Percentiles rank a stretch among this genome's conserved stretches.
phyloP scores from a whole-genome alignment of 2,797 vertebrate species.

The Gymnoscopelus microlampas region DNA sequence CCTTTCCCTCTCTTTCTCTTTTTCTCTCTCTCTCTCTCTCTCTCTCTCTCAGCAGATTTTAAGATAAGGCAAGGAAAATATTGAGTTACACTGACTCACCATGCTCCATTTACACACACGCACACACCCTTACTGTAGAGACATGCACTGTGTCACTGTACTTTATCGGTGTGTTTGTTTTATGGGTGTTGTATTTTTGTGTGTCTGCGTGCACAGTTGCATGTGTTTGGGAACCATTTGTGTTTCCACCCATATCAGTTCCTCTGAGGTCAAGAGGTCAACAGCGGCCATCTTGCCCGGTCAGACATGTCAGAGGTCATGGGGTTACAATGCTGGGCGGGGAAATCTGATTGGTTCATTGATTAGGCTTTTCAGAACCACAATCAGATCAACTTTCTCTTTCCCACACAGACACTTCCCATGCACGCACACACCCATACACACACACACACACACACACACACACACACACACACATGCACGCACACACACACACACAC shows the following conservation, averaged over 20 bases:
- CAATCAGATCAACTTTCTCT: constrained; percentile 26
- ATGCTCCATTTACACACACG: constrained; percentile 1
- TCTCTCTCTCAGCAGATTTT: constrained; percentile 47
- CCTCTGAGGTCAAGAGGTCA: constrained; percentile 47
- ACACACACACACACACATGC: constrained; percentile 4
- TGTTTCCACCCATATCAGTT: background rate
- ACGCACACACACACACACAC: background rate
- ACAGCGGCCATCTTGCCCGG: background rate
- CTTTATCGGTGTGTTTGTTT: background rate
- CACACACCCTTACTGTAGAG: constrained; percentile 31
- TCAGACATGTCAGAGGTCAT: constrained; percentile 8
- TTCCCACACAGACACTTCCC: constrained; percentile 19
- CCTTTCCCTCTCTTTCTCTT: background rate
- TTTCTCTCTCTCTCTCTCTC: background rate
- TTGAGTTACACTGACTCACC: constrained; percentile 59
- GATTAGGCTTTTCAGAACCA: constrained; percentile 49
- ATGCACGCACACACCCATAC: constrained; percentile 5
- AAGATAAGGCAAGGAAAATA: constrained; percentile 39
- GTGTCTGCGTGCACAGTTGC: background rate
- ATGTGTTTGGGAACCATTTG: background rate
- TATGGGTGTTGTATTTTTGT: constrained; percentile 1
- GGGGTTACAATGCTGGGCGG: background rate
- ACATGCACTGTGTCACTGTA: background rate
- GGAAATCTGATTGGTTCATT: constrained; percentile 26
- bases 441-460: background rate